Conservation (phyloP, 2,113 vertebrate species). For the Chrysochloris asiatica region DNA sequence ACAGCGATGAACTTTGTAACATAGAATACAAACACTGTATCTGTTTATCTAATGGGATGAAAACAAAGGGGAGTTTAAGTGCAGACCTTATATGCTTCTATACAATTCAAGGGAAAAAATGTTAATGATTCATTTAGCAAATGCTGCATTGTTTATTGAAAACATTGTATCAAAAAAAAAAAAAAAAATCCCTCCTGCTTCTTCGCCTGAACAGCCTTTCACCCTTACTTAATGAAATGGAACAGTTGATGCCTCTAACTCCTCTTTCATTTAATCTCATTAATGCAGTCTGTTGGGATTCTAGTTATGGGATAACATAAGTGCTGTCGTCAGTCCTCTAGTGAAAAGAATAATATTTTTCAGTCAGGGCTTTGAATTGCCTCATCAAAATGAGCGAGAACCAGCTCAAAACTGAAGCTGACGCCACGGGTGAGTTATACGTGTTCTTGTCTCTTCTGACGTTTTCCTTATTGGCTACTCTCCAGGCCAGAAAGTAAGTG, state of each 20-base stretch:
- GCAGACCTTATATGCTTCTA: background rate
- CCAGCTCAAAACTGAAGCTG: slow-evolving; percentile 87
- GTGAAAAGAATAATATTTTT: slow-evolving; percentile 72
- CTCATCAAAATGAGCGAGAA: slow-evolving; percentile 83
- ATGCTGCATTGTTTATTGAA: slow-evolving; percentile 32
- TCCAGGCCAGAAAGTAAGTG: slow-evolving; percentile 60
- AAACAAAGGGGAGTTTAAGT: slow-evolving; percentile 34
- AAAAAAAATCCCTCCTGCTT: slow-evolving; percentile 47
- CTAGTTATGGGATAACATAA: slow-evolving; percentile 79
- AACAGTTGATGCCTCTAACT: slow-evolving; percentile 85
- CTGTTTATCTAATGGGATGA: background rate
- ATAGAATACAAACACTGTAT: background rate
- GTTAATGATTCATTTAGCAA: slow-evolving; percentile 18
- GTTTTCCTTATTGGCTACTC: slow-evolving; percentile 48
- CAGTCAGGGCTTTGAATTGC: slow-evolving; percentile 73
- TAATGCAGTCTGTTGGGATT: slow-evolving; percentile 85
- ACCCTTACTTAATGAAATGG: slow-evolving; percentile 84
- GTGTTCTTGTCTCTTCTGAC: slow-evolving; percentile 75
- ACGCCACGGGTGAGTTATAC: slow-evolving; percentile 87
- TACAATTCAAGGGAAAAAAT: background rate
- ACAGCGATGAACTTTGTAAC: background rate
- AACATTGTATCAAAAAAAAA: slow-evolving; percentile 47
- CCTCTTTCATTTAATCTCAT: slow-evolving; percentile 89
- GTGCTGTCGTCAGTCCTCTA: slow-evolving; percentile 69
- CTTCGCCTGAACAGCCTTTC: slow-evolving; percentile 72